phyloP scores from a whole-genome alignment of 2,888 invertebrate species.

The Macaria notata region DNA sequence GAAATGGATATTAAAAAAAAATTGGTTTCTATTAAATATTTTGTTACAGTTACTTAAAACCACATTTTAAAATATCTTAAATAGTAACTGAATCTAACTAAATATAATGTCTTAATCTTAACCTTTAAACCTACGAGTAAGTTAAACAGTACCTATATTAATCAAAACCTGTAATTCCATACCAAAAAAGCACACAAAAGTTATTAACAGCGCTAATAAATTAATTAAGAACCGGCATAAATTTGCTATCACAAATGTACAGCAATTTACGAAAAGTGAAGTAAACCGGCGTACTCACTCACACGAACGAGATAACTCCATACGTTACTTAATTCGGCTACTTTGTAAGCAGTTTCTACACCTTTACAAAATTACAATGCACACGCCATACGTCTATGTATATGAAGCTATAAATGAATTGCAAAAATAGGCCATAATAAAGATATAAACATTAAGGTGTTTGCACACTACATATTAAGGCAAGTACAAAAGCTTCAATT shows the following conservation, averaged over 20 bases:
- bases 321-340: conserved; percentile 21
- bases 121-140: too few relatives aligned
- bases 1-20: too few relatives aligned
- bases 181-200: too few relatives aligned
- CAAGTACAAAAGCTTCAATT: conserved; percentile 20
- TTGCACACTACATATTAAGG: not conserved
- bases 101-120: too few relatives aligned
- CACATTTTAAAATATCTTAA: too few relatives aligned
- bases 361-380: conserved; percentile 4
- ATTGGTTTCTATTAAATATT: too few relatives aligned
- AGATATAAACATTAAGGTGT: conserved; percentile 2
- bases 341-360: conserved; percentile 13
- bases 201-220: too few relatives aligned
- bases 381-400: conserved; percentile 1
- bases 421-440: conserved; percentile 1
- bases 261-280: conserved; percentile 33
- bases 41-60: too few relatives aligned
- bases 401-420: not conserved
- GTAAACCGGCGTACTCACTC: conserved; percentile 22
- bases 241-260: conserved; percentile 25
- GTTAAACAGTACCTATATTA: too few relatives aligned
- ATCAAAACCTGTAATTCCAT: too few relatives aligned
- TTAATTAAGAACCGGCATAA: too few relatives aligned
- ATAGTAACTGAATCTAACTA: too few relatives aligned
- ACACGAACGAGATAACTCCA: conserved; percentile 30